These are phyloP conservation scores for Sitobion miscanthi DNA, from an alignment of 1,140 invertebrate species.

Conservation along the genomic window DNA sequence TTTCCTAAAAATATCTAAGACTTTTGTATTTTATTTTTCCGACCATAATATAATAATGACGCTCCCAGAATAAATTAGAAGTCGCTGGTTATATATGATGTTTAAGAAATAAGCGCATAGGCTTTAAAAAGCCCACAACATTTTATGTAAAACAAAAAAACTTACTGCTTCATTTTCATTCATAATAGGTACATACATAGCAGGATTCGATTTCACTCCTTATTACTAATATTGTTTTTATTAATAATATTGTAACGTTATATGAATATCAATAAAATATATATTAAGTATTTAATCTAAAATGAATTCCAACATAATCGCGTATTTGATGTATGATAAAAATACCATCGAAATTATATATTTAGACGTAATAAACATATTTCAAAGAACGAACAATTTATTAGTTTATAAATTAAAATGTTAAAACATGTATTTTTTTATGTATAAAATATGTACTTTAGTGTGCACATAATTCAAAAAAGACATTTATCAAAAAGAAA, in stretches of 20 bases:
- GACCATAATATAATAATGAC: background rate
- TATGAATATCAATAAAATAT: background rate
- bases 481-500: conserved; percentile 34
- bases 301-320: background rate
- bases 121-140: background rate
- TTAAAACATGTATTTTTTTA: conserved; percentile 7
- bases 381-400: background rate
- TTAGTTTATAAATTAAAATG: conserved; percentile 23
- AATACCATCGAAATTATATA: background rate
- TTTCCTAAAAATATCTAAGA: conserved; percentile 47
- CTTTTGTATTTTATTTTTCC: background rate
- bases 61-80: conserved; percentile 33
- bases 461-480: background rate
- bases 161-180: background rate
- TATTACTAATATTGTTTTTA: background rate
- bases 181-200: background rate
- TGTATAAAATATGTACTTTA: background rate
- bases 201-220: background rate
- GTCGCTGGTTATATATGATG: background rate
- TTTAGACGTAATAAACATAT: conserved; percentile 34
- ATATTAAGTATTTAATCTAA: background rate
- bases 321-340: background rate
- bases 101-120: background rate
- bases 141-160: background rate
- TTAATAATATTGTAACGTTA: background rate